Evolutionary conservation across 1,140 invertebrate genomes (phyloP).

Genomic region (Drosophila ercepeae): DNA sequence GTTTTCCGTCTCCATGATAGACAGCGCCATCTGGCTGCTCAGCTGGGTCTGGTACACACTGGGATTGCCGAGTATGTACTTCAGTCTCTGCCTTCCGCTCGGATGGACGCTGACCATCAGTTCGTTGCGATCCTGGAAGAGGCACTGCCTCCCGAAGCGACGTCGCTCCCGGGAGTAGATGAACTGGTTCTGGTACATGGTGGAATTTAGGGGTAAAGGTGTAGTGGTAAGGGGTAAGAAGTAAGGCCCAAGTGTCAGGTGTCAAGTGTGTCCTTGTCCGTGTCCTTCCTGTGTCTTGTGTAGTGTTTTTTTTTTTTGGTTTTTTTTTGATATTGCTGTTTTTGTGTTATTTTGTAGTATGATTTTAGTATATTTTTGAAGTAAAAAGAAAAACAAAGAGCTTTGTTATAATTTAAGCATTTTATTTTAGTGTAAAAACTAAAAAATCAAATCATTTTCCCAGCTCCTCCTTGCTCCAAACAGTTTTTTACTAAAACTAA

Average conservation of each 20-base stretch:
- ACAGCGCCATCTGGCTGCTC: constrained; percentile 86
- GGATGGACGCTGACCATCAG: constrained; percentile 89
- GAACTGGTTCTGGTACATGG: constrained; percentile 68
- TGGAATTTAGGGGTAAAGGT: not conserved
- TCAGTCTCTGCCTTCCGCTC: constrained; percentile 82
- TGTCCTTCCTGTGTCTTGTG: not conserved
- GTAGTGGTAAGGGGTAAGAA: not conserved
- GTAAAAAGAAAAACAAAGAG: not conserved
- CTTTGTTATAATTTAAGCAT: not conserved
- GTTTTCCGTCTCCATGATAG: constrained; percentile 86
- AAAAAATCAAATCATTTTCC: too few relatives aligned
- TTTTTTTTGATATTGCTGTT: not conserved
- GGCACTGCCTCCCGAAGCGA: constrained; percentile 88
- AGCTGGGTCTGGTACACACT: constrained; percentile 87
- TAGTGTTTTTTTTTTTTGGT: not conserved
- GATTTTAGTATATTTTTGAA: not conserved
- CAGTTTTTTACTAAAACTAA: too few relatives aligned
- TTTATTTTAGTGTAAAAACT: not conserved
- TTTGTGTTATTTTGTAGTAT: not conserved
- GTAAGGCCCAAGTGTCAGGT: not conserved
- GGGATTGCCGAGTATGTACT: constrained; percentile 90
- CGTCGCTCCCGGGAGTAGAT: constrained; percentile 86
- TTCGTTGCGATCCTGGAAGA: constrained; percentile 90
- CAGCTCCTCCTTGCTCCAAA: too few relatives aligned
- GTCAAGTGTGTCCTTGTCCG: not conserved